Evolutionary conservation across 2,888 invertebrate genomes (phyloP), one percentile per base, ranked within the genome.

Genomic region (Synanthedon myopaeformis): DNA sequence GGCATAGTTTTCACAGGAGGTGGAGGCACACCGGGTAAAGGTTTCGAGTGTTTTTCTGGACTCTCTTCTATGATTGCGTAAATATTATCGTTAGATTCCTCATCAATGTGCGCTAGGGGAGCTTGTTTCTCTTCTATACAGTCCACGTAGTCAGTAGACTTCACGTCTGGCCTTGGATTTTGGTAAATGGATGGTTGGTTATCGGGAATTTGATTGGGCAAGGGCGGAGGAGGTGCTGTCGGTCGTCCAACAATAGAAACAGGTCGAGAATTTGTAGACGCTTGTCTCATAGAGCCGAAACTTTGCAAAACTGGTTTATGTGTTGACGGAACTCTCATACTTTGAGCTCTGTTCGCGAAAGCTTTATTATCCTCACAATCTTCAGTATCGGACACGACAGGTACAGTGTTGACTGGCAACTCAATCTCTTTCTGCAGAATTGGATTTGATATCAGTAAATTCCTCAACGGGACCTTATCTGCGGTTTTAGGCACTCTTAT

Each of bases 11-110:
- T 74, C 35, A 67, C 61, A 0, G 73, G 76, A 3, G 72, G 67
- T 2, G 89, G 81, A 0, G 89, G 81, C 0, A 84, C 81, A 1
- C 70, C 72, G 1, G 82, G 85, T 14, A 82, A 66, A 0, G 80
- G 79, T 59, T 83, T 83, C 0, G 79, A 78, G 51, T 70, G 69
- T 52, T 75, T 87, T 1, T 90, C 86, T 0, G 93, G 91, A 42
- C 91, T 90, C 70, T 96, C 96, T 68, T 96, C 95, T 52, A 96
- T 96, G 0, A 95, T 93, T 0, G 95, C 94, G 71, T 96, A 96
- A 58, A 96, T 96, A 66, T 95, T 95, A 67, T 95, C 95, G 12
- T 87, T 75, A 0, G 91, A 90, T 64, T 89, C 90, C 63, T 91
- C 92, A 57, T 89, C 89, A 52, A 92, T 91, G 60, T 92, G 90